Percentiles rank a stretch among this genome's conserved stretches.
Evolutionary conservation across 2,888 invertebrate genomes (phyloP).

Genomic region (Deladenus siricidicola): DNA sequence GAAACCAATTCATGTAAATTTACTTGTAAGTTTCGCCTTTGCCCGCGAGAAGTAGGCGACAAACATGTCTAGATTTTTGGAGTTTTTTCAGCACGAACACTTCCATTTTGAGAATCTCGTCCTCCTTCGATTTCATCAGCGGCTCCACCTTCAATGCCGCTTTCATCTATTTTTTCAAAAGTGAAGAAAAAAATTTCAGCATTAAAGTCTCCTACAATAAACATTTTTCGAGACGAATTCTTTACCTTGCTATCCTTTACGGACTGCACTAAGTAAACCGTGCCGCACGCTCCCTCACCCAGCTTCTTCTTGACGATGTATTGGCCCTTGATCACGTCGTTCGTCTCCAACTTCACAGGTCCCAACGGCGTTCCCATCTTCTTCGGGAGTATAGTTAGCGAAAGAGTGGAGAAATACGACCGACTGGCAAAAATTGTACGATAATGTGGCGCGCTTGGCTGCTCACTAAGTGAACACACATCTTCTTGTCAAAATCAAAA

Average conservation of each 20-base stretch:
- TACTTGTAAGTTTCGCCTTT: conserved; percentile 24
- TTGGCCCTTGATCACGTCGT: conserved; percentile 31
- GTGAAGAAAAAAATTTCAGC: conserved; percentile 8
- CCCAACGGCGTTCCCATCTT: conserved; percentile 33
- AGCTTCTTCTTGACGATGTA: conserved; percentile 39
- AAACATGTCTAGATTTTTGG: conserved; percentile 38
- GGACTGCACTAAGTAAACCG: conserved; percentile 23
- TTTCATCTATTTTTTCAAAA: too few relatives aligned
- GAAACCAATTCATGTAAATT: neutral
- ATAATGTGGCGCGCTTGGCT: too few relatives aligned
- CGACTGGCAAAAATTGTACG: too few relatives aligned
- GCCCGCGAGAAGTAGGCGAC: conserved; percentile 31
- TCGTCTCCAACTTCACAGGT: conserved; percentile 28
- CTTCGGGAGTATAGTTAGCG: too few relatives aligned
- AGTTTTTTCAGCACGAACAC: conserved; percentile 36
- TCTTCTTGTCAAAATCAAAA: too few relatives aligned
- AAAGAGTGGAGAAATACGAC: too few relatives aligned
- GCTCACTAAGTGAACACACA: too few relatives aligned
- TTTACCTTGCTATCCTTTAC: conserved; percentile 13
- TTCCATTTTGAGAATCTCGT: conserved; percentile 49
- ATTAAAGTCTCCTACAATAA: conserved; percentile 1
- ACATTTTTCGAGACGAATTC: neutral
- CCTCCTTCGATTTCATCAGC: conserved; percentile 36
- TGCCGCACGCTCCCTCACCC: conserved; percentile 40
- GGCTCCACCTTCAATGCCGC: conserved; percentile 46